Evolutionary conservation across 2,113 vertebrate species (phyloP), one percentile per base, ranked within the genome.

Genomic region (Bubalus kerabau): DNA sequence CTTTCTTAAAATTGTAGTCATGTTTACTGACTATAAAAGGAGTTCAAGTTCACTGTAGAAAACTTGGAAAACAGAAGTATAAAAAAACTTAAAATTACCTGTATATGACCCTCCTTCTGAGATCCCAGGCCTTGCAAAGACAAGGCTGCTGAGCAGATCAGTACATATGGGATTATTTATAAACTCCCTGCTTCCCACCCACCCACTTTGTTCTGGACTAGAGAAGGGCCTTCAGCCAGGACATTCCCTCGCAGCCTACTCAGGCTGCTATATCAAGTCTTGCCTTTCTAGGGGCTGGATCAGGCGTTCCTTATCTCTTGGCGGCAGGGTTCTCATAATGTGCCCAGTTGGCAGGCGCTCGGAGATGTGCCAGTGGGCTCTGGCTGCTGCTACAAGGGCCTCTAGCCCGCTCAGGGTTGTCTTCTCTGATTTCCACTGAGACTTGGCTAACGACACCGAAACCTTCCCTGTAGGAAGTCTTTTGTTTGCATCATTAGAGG

Each of bases 241-340:
- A 97, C 97, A 97, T 98, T 97, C 97, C 88, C 97, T 76, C 17
- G 50, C 94, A 96, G 94, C 87, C 95, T 67, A 50, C 97, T 94
- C 88, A 62, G 86, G 81, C 85, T 94, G 96, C 97, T 97, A 92
- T 95, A 94, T 87, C 96, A 97, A 97, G 90, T 43, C 30, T 59
- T 91, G 83, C 59, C 88, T 95, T 94, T 96, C 84, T 59, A 24
- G 5, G 30, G 95, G 43, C 48, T 90, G 95, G 87, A 89, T 59
- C 90, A 67, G 92, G 94, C 6, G 46, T 71, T 90, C 94, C 96
- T 97, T 96, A 97, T 98, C 97, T 96, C 87, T 83, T 24, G 74
- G 95, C 81, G n/a, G 90, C 97, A 97, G 97, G 56, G 90, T 67
- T 94, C 94, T 92, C 96, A 92, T 87, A 87, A 74, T 60, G 90